Base-by-base conservation (phyloP, 2,888 invertebrate species). In the Lamellibrachia satsuma region DNA sequence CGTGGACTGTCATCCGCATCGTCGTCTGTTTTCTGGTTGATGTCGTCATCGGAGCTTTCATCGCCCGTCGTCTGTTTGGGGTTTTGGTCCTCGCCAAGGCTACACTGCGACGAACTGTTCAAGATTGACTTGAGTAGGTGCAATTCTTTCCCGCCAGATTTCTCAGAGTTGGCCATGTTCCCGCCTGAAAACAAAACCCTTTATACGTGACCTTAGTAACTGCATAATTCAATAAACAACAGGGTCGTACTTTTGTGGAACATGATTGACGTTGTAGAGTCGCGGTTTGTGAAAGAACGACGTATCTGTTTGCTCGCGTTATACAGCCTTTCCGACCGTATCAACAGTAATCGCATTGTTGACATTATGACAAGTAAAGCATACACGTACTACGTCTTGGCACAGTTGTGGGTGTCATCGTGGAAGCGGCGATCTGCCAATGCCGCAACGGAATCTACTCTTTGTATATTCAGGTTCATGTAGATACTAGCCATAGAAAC, bases 121-220 rank as follows among this genome's bases (percentile, higher is more conserved):
- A 75, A n/a, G 75, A 75, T 75, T 22, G 75, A 75, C 75, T 75
- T 75, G 75, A 75, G 75, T 75, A 75, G 22, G 75, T 75, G 75
- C 75, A 75, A 75, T 75, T 75, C 75, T 75, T 75, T 75, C 75
- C 75, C 75, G 75, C 75, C 22, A 15, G 75, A 75, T 75, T 6
- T 75, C n/a, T 22, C 75, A 75, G 75, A 75, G 75, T n/a, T 15
- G 75, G 75, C 75, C 75, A 75, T 75, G 75, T 75, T 75, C 22
- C 75, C 75, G 75, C 75, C 75, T 75, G 22, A 22, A 75, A 75
- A 75, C 75, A 75, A 6, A 22, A 75, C 4, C n/a, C 75, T 75
- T 6, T 75, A 75, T 22, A 22, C 15, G 75, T 75, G 15, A 57
- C 57, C 57, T 57, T 15, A 15, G 57, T 57, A 75, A 75, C 75